Evolutionary conservation across 2,113 vertebrate species (phyloP).

Genomic region (Saguinus midas): DNA sequence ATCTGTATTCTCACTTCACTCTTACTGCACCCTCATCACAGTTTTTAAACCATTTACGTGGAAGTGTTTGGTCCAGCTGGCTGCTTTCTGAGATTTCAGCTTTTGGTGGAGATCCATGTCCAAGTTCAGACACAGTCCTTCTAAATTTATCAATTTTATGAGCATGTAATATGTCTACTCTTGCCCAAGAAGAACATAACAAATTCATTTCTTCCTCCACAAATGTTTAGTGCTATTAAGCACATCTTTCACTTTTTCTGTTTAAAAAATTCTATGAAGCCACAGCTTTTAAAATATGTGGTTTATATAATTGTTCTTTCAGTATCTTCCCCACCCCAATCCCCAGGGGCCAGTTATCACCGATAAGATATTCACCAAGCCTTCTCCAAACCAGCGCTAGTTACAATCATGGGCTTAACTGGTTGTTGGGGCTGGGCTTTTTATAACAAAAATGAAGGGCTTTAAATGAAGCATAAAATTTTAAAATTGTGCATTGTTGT

Average conservation of each 20-base stretch:
- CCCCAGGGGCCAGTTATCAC: not conserved
- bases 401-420: not conserved
- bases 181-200: conserved; percentile 28
- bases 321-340: not conserved
- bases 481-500: conserved; percentile 40
- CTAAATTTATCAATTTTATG: conserved; percentile 54
- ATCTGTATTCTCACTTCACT: not conserved
- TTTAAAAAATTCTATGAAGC: conserved; percentile 8
- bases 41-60: not conserved
- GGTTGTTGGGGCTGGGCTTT: not conserved
- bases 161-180: not conserved
- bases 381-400: not conserved
- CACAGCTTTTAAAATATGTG: conserved; percentile 35
- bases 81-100: conserved; percentile 4
- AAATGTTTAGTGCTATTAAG: conserved; percentile 9
- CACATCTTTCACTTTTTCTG: not conserved
- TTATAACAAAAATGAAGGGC: not conserved
- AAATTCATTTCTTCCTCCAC: conserved; percentile 36
- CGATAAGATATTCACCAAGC: not conserved
- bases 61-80: not conserved
- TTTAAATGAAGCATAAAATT: conserved; percentile 50
- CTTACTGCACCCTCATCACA: not conserved
- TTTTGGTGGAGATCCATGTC: not conserved
- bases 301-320: conserved; percentile 41
- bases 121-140: conserved; percentile 42